Conservation (phyloP, 2,113 vertebrate genomes). For the Raja brachyura region DNA sequence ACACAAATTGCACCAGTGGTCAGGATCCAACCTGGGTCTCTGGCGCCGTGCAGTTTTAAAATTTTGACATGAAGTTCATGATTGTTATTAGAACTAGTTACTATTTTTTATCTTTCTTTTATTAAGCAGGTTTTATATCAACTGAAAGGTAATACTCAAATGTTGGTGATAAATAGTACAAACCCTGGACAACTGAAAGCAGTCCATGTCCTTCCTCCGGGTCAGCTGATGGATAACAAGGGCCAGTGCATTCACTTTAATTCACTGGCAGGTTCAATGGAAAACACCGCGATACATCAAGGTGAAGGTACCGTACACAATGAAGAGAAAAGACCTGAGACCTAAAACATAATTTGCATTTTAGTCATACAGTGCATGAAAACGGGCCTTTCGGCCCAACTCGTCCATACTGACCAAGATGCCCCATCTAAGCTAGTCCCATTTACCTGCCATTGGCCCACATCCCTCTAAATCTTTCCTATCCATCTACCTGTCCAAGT, state of each 20-base stretch:
- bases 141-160: slow-evolving; percentile 25
- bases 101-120: slow-evolving; percentile 2
- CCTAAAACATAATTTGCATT: not conserved
- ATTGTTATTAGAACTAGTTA: not conserved
- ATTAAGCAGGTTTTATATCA: slow-evolving; percentile 23
- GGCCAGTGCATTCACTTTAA: slow-evolving; percentile 8
- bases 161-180: slow-evolving; percentile 34
- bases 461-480: too few species aligned
- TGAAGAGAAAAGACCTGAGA: not conserved
- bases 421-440: too few species aligned
- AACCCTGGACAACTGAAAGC: slow-evolving; percentile 13
- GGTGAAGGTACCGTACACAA: slow-evolving; percentile 19
- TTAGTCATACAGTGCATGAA: too few species aligned
- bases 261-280: slow-evolving; percentile 11
- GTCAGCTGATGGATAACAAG: slow-evolving; percentile 26
- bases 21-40: too few species aligned
- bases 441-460: too few species aligned
- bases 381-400: too few species aligned
- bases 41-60: not conserved
- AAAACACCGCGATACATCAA: slow-evolving; percentile 18
- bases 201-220: slow-evolving; percentile 15
- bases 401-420: too few species aligned
- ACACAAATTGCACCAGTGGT: too few species aligned
- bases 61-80: not conserved
- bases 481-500: too few species aligned